Percentiles rank a stretch among this genome's conserved stretches.
Conservation (phyloP, 2,797 vertebrate genomes). For the Anguilla obscura region DNA sequence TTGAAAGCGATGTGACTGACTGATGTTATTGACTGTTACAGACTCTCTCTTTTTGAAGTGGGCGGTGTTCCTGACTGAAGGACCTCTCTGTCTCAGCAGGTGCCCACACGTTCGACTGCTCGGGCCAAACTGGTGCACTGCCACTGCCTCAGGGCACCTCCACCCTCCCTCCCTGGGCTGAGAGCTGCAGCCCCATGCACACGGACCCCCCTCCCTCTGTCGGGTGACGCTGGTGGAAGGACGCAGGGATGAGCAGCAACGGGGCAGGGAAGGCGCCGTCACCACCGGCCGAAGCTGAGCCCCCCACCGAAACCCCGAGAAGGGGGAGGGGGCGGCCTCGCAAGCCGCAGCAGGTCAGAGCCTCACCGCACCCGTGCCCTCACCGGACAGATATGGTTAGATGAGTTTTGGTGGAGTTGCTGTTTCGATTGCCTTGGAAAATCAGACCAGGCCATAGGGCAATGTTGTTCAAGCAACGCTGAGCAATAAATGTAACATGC, state of each 20-base stretch:
- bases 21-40: not conserved
- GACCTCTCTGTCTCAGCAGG: constrained; percentile 24
- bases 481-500: not conserved
- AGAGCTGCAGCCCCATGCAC: constrained; percentile 67
- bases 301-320: constrained; percentile 64
- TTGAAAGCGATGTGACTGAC: not conserved
- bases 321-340: constrained; percentile 75
- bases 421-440: not conserved
- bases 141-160: constrained; percentile 49
- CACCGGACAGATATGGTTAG: not conserved
- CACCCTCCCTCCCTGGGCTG: constrained; percentile 49
- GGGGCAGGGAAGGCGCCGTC: constrained; percentile 70
- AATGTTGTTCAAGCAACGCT: not conserved
- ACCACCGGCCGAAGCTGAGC: constrained; percentile 59
- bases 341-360: constrained; percentile 71
- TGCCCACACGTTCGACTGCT: constrained; percentile 45
- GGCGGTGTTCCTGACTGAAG: not conserved
- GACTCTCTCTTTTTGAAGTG: not conserved
- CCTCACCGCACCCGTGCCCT: no score
- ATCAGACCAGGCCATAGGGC: not conserved
- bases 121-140: constrained; percentile 36
- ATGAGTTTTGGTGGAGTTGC: not conserved
- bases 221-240: constrained; percentile 62
- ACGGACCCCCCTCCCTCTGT: constrained; percentile 50
- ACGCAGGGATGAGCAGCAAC: constrained; percentile 72